These are phyloP conservation scores for Orthonevra nobilis DNA, from an alignment of 2,888 invertebrate species.

Conservation along the genomic window DNA sequence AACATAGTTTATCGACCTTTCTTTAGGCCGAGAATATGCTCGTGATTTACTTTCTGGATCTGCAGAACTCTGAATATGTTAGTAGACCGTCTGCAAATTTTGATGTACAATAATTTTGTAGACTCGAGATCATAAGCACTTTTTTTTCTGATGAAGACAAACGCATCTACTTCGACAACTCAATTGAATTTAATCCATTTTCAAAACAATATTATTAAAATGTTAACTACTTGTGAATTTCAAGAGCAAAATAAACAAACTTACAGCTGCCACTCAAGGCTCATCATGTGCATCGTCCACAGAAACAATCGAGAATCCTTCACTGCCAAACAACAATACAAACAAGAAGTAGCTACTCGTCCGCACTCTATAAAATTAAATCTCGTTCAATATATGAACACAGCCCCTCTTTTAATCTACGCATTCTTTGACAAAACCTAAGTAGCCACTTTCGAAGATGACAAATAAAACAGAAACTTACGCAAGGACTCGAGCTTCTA, in stretches of 20 bases:
- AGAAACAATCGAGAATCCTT: conserved; percentile 47
- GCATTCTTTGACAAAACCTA: conserved; percentile 50
- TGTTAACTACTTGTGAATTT: too few species aligned
- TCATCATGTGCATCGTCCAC: conserved; percentile 6
- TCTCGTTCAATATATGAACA: conserved; percentile 49
- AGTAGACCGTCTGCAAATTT: too few species aligned
- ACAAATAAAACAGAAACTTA: conserved; percentile 57
- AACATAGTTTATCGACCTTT: too few species aligned
- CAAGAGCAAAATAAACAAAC: conserved; percentile 30
- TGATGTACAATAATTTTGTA: too few species aligned
- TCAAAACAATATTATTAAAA: too few species aligned
- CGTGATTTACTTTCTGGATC: too few species aligned
- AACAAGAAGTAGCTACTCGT: conserved; percentile 36
- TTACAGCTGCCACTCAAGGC: background rate
- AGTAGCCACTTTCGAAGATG: conserved; percentile 60
- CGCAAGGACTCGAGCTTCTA: conserved; percentile 37
- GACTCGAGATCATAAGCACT: too few species aligned
- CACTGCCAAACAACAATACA: conserved; percentile 7
- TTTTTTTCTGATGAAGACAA: too few species aligned
- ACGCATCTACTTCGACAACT: too few species aligned
- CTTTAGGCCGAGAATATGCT: too few species aligned
- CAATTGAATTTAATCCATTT: too few species aligned
- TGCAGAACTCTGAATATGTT: too few species aligned
- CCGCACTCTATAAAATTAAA: conserved; percentile 66
- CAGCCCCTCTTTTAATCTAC: background rate